phyloP scores from a whole-genome alignment of 1,140 invertebrate genomes.

The Atta colombica region DNA sequence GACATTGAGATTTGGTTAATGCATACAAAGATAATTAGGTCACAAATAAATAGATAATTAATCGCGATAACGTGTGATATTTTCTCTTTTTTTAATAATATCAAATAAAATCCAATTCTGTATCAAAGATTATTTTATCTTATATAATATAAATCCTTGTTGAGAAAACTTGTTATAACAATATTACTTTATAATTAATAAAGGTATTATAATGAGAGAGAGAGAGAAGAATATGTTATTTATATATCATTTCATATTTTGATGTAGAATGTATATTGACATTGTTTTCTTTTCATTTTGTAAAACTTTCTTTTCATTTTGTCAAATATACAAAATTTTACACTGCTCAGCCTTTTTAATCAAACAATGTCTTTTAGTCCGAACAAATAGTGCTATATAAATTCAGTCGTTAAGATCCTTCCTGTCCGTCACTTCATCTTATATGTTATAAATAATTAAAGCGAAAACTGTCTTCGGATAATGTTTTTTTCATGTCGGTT shows the following conservation, averaged over 20 bases:
- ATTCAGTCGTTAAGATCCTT: not conserved
- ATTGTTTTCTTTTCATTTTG: not conserved
- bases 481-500: conserved; percentile 28
- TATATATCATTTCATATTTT: conserved; percentile 13
- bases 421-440: not conserved
- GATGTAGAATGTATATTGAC: not conserved
- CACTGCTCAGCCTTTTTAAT: not conserved
- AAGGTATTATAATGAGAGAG: not conserved
- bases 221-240: not conserved
- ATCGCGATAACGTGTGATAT: not conserved
- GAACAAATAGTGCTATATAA: not conserved
- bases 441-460: conserved; percentile 33
- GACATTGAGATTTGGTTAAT: conserved; percentile 8
- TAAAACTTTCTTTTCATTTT: no score
- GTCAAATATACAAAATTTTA: not conserved
- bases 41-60: not conserved
- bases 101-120: not conserved
- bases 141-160: not conserved
- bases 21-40: not conserved
- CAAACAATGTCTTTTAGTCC: not conserved
- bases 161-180: not conserved
- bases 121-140: conserved; percentile 5
- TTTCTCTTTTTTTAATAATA: not conserved
- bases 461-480: conserved; percentile 22
- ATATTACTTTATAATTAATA: not conserved